Evolutionary conservation across 2,113 vertebrate species (phyloP), one percentile per base, ranked within the genome.

Genomic region (Typhlomys cinereus): DNA sequence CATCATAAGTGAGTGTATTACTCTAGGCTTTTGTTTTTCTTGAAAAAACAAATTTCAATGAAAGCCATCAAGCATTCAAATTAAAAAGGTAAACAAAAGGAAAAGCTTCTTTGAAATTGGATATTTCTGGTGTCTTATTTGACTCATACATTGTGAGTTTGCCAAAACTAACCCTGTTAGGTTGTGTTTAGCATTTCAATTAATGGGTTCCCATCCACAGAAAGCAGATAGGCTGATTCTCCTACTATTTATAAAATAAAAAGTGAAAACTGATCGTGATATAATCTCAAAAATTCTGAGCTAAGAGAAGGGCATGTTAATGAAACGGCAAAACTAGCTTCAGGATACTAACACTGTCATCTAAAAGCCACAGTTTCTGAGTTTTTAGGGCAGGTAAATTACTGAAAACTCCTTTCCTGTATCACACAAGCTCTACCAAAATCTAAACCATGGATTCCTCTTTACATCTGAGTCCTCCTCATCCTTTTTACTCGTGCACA

Each of bases 101-200:
- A 90, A 21, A 95, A 54, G 11, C 13, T 94, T 66, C 89, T 61
- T 95, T 92, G 94, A 80, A 96, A 67, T 44, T 93, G 41, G 41
- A 5, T 8, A 93, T 83, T 89, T 85, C 25, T 93, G 91, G 44
- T 59, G 96, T 94, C 95, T 97, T 89, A 97, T 96, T 96, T 97
- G 87, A 34, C 83, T 96, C 93, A 92, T 94, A 70, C 88, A 88
- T 44, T 96, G 97, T 96, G 95, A 92, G 92, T 64, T 2, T 50
- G 64, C 75, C 94, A 97, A 36, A 96, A 95, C 50, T 96, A 97
- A 97, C 95, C 64, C n/a, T 96, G 92, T 95, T 96, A 95, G 48
- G 54, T 78, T 89, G 34, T 94, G 97, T 97, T 97, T 97, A 97
- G 94, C 92, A 97, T 84, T 83, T 93, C 91, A 96, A 89, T 97